phyloP scores from a whole-genome alignment of 2,888 invertebrate genomes.

The Pristionchus maxplancki region DNA sequence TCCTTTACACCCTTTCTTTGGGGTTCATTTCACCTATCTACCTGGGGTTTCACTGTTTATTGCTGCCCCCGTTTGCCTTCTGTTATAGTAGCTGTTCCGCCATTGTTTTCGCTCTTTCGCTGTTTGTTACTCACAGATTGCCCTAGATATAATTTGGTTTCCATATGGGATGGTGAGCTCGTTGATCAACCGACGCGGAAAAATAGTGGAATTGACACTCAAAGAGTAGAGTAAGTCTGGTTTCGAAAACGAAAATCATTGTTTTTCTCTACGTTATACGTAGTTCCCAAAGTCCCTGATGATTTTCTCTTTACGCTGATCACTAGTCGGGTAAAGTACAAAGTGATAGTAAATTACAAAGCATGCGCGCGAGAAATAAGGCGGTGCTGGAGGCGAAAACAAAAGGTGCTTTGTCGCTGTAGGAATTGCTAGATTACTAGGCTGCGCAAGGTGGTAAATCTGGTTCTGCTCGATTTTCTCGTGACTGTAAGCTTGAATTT shows the following conservation, averaged over 20 bases:
- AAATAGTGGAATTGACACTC: background rate
- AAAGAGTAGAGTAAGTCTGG: background rate
- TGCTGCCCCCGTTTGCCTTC: background rate
- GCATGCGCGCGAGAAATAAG: background rate
- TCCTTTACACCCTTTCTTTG: background rate
- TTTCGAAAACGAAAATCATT: background rate
- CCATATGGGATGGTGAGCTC: background rate
- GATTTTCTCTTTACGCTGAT: background rate
- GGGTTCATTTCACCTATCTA: background rate
- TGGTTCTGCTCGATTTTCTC: background rate
- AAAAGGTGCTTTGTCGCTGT: background rate
- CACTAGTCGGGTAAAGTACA: background rate
- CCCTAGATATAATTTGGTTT: background rate
- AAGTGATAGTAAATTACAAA: background rate
- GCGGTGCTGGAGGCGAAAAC: background rate
- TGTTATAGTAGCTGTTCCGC: background rate
- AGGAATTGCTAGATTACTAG: background rate
- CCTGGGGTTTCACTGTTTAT: background rate
- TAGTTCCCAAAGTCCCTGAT: background rate
- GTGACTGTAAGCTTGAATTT: too few relatives aligned
- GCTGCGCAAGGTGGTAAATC: background rate
- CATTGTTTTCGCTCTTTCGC: background rate
- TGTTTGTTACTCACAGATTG: background rate
- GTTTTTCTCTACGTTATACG: too few relatives aligned
- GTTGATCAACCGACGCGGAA: background rate